Evolutionary conservation across 2,797 vertebrate genomes (phyloP).

Genomic region (Atherinosoma microstoma): DNA sequence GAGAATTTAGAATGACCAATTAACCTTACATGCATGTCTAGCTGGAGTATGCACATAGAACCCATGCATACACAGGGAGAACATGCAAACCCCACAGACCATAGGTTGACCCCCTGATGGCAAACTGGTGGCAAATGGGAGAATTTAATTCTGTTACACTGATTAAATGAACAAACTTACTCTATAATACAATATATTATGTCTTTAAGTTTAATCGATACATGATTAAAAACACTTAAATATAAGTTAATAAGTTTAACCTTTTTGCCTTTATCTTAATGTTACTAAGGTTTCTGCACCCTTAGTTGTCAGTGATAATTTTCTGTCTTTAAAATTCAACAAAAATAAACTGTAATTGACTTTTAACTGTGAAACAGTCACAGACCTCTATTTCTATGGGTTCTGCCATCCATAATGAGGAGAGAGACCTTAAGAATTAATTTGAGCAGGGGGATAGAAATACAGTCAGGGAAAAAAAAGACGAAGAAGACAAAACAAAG

Average conservation of each 20-base stretch:
- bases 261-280: neutral
- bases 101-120: no score
- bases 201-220: neutral
- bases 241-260: neutral
- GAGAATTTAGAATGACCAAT: no score
- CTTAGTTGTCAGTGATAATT: neutral
- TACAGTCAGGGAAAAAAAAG: slow-evolving; percentile 3
- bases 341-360: neutral
- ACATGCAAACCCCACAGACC: neutral
- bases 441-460: slow-evolving; percentile 16
- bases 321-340: neutral
- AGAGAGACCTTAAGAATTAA: slow-evolving; percentile 51
- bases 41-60: neutral
- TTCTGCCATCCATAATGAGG: slow-evolving; percentile 37
- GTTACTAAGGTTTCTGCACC: neutral
- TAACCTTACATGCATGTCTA: no score
- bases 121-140: neutral
- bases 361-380: neutral
- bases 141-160: neutral
- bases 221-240: neutral
- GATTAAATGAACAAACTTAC: neutral
- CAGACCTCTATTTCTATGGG: neutral
- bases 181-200: neutral
- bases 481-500: slow-evolving; percentile 18
- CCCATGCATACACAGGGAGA: neutral